Percentiles rank a stretch among this genome's conserved stretches.
Conservation (phyloP, 2,113 vertebrate genomes). For the Furnarius figulus region DNA sequence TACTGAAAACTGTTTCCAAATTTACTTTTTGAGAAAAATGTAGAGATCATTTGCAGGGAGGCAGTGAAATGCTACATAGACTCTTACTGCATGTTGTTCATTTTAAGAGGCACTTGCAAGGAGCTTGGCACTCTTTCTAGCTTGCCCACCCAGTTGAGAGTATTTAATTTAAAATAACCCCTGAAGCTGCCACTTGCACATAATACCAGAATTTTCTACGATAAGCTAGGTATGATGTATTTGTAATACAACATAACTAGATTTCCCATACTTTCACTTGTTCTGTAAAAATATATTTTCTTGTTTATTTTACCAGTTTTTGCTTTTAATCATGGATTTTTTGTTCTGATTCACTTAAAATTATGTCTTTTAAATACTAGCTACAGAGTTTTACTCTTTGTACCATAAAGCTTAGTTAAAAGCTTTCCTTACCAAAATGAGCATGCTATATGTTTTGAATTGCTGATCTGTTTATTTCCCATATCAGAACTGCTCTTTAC, state of each 20-base stretch:
- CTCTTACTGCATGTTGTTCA: not conserved
- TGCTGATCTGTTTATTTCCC: not conserved
- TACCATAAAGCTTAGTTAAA: not conserved
- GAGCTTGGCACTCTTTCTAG: not conserved
- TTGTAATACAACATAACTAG: not conserved
- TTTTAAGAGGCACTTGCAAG: slow-evolving; percentile 5
- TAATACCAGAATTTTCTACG: not conserved
- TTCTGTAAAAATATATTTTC: not conserved
- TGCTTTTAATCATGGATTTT: not conserved
- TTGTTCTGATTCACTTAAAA: not conserved
- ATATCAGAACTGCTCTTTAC: not conserved
- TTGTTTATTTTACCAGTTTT: not conserved
- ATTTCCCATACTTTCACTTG: not conserved
- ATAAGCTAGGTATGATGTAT: not conserved
- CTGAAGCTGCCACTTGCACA: not conserved
- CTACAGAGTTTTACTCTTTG: not conserved
- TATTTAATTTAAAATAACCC: not conserved
- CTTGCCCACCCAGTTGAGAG: not conserved
- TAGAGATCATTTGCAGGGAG: not conserved
- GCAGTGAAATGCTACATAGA: not conserved
- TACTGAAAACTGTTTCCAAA: not conserved
- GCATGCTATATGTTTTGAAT: not conserved
- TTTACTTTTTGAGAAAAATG: not conserved
- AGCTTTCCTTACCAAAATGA: not conserved
- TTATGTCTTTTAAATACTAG: not conserved